Conservation (phyloP, 2,888 invertebrate genomes). For the Drosophila antonietae region DNA sequence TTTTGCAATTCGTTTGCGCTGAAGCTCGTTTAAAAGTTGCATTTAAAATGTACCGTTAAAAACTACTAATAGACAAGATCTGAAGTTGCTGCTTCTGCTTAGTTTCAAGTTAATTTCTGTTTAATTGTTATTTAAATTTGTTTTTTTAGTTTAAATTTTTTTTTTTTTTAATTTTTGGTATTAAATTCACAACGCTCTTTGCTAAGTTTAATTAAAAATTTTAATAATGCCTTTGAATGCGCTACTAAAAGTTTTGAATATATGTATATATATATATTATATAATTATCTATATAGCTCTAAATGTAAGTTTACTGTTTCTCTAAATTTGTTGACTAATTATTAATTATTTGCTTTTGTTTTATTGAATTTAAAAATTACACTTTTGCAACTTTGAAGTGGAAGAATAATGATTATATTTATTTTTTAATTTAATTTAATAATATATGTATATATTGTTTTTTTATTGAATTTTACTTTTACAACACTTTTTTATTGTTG, state of each 20-base stretch:
- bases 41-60: conserved; percentile 67
- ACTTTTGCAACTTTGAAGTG: conserved; percentile 71
- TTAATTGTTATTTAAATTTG: background rate
- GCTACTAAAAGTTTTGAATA: conserved; percentile 56
- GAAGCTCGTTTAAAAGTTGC: conserved; percentile 76
- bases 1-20: conserved; percentile 23
- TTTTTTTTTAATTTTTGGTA: conserved; percentile 23
- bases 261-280: conserved; percentile 30
- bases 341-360: conserved; percentile 11
- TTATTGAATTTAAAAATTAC: conserved; percentile 63
- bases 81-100: background rate
- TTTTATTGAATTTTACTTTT: conserved; percentile 32
- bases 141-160: conserved; percentile 4
- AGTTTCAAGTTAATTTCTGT: background rate
- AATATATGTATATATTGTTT: background rate
- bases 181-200: conserved; percentile 72
- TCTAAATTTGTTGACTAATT: conserved; percentile 51
- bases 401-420: conserved; percentile 74
- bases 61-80: conserved; percentile 71
- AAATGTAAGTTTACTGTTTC: conserved; percentile 17
- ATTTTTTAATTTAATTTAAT: conserved; percentile 15
- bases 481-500: conserved; percentile 12
- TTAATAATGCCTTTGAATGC: conserved; percentile 34
- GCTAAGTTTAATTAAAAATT: conserved; percentile 57
- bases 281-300: conserved; percentile 19